phyloP scores from a whole-genome alignment of 2,113 vertebrate species.

The Circaetus cinerascens region DNA sequence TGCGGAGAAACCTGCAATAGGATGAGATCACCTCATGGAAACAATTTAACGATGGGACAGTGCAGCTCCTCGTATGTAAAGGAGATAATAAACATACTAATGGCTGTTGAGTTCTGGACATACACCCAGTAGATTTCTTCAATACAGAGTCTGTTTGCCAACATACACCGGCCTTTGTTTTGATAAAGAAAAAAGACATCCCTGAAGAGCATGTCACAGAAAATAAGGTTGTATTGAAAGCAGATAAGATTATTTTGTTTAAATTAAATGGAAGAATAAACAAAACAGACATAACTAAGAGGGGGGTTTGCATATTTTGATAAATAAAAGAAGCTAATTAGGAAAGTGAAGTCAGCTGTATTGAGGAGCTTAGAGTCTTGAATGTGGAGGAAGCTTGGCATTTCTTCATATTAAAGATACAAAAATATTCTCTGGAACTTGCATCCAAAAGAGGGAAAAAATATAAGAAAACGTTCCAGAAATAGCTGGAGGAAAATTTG shows the following conservation, averaged over 20 bases:
- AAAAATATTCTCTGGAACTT: neutral
- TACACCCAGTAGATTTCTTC: neutral
- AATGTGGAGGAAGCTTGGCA: neutral
- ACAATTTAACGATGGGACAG: neutral
- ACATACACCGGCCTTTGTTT: neutral
- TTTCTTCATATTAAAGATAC: neutral
- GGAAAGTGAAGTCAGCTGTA: neutral
- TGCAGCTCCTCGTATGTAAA: neutral
- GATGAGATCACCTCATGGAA: neutral
- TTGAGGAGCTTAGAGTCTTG: neutral
- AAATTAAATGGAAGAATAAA: slow-evolving; percentile 6
- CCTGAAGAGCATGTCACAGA: neutral
- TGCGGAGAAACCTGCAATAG: neutral
- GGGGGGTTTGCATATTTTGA: neutral
- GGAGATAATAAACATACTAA: neutral
- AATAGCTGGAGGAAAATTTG: neutral
- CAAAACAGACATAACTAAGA: neutral
- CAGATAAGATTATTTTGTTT: neutral
- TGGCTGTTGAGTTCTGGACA: neutral
- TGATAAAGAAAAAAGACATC: neutral
- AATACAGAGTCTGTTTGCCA: neutral
- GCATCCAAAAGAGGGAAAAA: neutral
- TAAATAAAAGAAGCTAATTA: slow-evolving; percentile 32
- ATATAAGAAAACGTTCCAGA: neutral
- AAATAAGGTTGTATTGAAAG: neutral